phyloP scores from a whole-genome alignment of 2,797 vertebrate genomes.

The Adrianichthys oophorus region DNA sequence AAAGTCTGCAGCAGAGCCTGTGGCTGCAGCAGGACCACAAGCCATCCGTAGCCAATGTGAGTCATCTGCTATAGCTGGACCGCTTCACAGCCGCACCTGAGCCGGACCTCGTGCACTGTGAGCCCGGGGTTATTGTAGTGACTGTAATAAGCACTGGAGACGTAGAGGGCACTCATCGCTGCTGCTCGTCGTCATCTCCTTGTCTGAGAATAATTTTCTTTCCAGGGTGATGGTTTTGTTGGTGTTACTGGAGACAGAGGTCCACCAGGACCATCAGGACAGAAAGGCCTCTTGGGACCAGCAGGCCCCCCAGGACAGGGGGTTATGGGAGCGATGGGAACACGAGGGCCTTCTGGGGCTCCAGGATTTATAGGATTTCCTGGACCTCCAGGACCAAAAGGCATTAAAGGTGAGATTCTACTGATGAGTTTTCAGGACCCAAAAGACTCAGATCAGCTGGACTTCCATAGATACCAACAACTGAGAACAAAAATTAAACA shows the following conservation, averaged over 20 bases:
- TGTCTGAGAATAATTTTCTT: neutral
- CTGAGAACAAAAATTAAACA: too few relatives aligned
- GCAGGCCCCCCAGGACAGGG: slow-evolving; percentile 54
- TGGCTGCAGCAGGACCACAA: too few relatives aligned
- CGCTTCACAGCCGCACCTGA: too few relatives aligned
- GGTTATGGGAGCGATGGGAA: slow-evolving; percentile 64
- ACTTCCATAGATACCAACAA: too few relatives aligned
- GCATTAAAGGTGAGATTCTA: slow-evolving; percentile 55
- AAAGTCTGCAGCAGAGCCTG: too few relatives aligned
- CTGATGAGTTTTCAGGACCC: neutral
- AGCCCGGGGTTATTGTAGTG: too few relatives aligned
- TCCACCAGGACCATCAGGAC: slow-evolving; percentile 48
- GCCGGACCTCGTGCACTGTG: too few relatives aligned
- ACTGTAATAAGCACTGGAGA: too few relatives aligned
- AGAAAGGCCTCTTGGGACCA: slow-evolving; percentile 58
- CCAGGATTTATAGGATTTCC: slow-evolving; percentile 53
- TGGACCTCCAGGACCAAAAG: slow-evolving; percentile 63
- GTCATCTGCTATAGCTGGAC: too few relatives aligned
- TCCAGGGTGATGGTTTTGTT: slow-evolving; percentile 61
- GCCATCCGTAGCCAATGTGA: too few relatives aligned
- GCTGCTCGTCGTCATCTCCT: neutral
- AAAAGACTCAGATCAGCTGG: too few relatives aligned
- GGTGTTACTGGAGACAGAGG: slow-evolving; percentile 61
- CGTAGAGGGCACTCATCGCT: neutral
- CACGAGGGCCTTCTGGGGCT: slow-evolving; percentile 59